A percentile compares a stretch with the other conserved stretches of the same genome.
Conservation (phyloP, 2,797 vertebrate species). For the Urocyon cinereoargenteus region DNA sequence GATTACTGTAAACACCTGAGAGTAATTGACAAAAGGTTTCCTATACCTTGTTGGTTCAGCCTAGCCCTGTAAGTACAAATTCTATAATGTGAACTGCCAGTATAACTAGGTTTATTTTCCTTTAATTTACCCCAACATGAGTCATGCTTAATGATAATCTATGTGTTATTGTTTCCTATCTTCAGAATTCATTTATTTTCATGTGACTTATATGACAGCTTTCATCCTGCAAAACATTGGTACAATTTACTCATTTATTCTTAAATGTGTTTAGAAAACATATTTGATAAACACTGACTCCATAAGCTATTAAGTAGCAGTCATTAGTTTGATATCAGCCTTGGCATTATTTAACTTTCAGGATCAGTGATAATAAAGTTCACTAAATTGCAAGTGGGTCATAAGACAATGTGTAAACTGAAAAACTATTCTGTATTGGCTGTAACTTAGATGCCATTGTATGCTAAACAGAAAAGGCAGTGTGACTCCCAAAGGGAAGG, state of each 20-base stretch:
- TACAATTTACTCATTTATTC: constrained; percentile 33
- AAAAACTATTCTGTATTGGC: constrained; percentile 81
- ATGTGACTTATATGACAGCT: background rate
- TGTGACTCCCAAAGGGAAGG: constrained; percentile 79
- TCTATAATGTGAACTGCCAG: background rate
- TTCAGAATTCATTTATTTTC: background rate
- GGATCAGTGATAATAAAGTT: constrained; percentile 82
- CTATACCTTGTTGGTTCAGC: background rate
- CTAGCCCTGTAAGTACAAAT: background rate
- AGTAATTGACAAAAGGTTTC: background rate
- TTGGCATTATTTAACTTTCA: constrained; percentile 83
- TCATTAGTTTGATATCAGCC: constrained; percentile 82
- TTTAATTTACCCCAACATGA: background rate
- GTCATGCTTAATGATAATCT: background rate
- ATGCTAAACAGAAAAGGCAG: constrained; percentile 82
- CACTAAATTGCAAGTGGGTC: constrained; percentile 84
- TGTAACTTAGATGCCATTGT: constrained; percentile 85
- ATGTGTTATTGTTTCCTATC: background rate
- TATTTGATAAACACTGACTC: constrained; percentile 71
- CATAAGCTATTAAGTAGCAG: constrained; percentile 68
- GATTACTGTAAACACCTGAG: background rate
- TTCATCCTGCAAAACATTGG: background rate
- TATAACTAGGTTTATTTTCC: background rate
- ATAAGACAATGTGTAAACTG: constrained; percentile 79
- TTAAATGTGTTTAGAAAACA: background rate